Percentiles rank a stretch among this genome's conserved stretches.
phyloP scores from a whole-genome alignment of 1,140 invertebrate species.

The Drosophila neocordata region DNA sequence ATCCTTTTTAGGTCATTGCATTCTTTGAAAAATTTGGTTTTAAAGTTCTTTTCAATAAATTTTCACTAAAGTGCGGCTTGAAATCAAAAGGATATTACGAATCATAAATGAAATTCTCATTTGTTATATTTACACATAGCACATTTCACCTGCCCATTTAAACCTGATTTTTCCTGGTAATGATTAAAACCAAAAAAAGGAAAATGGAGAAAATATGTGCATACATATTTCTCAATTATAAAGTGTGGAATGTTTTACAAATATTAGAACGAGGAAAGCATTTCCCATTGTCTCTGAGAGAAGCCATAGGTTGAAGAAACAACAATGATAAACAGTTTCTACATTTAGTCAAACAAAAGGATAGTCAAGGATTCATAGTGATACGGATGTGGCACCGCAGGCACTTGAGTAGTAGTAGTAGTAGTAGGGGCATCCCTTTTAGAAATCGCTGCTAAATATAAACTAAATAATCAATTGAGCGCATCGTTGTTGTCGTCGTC shows the following conservation, averaged over 20 bases:
- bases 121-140: conserved; percentile 52
- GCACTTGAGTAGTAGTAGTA: conserved; percentile 49
- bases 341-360: conserved; percentile 70
- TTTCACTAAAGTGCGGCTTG: conserved; percentile 22
- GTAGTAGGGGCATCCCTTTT: conserved; percentile 58
- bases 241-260: conserved; percentile 57
- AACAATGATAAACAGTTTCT: conserved; percentile 79
- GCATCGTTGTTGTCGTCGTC: conserved; percentile 48
- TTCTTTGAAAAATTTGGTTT: too few relatives aligned
- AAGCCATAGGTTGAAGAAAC: conserved; percentile 52
- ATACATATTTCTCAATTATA: conserved; percentile 60
- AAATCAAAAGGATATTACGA: conserved; percentile 31
- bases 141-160: conserved; percentile 63
- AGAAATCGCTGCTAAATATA: conserved; percentile 71
- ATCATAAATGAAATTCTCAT: conserved; percentile 39
- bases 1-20: too few relatives aligned
- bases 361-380: conserved; percentile 28
- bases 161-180: conserved; percentile 66
- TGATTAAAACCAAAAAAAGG: conserved; percentile 19
- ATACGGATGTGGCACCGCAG: conserved; percentile 35
- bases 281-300: conserved; percentile 55
- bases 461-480: conserved; percentile 79
- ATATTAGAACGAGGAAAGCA: conserved; percentile 47
- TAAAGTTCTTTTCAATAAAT: conserved; percentile 1
- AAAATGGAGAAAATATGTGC: neutral